Base-by-base conservation (phyloP, 2,797 vertebrate genomes). In the Acrossocheilus wenchowensis region DNA sequence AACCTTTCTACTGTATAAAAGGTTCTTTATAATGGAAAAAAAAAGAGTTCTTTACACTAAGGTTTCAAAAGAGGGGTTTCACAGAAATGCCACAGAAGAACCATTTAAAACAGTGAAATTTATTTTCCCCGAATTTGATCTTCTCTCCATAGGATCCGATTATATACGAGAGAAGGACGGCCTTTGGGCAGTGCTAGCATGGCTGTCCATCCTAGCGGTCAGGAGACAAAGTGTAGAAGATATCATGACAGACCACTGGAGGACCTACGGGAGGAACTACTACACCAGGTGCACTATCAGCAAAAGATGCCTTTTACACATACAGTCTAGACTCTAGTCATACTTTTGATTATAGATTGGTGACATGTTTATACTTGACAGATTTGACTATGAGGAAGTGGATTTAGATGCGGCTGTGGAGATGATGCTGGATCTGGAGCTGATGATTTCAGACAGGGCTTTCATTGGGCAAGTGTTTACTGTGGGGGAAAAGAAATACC, bases 141-240 rank as follows among this genome's bases (percentile, higher is more conserved):
- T 52, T 85, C 4, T 52, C 21, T 52, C 83, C 43, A 10, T 91
- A 99, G 98, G 98, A 82, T 97, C 97, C 0, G 98, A 99, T 92
- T 98, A 99, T 87, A 97, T 99, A 91, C 97, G 98, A 1, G 98
- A 99, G 94, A 99, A 98, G 90, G 98, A 99, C 48, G 98, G 98
- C 19, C 95, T 99, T 86, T 99, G 98, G 98, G 97, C 98, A 0
- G 97, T 98, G 87, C 96, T 99, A 62, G 98, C 98, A 82, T 99
- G 98, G 98, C 96, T 99, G 2, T 99, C 98, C 81, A 98, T 99
- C 89, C 94, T 99, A 1, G 97, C 98, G 21, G 86, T 91, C 21
- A 96, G 96, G 90, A 96, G 95, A 84, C 97, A 98, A 94, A 98
- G 97, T 0, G 97, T 99, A 90, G 96, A 98, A 89, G 97, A 97